Evolutionary conservation across 2,113 vertebrate genomes (phyloP).

Genomic region (Macrotis lagotis): DNA sequence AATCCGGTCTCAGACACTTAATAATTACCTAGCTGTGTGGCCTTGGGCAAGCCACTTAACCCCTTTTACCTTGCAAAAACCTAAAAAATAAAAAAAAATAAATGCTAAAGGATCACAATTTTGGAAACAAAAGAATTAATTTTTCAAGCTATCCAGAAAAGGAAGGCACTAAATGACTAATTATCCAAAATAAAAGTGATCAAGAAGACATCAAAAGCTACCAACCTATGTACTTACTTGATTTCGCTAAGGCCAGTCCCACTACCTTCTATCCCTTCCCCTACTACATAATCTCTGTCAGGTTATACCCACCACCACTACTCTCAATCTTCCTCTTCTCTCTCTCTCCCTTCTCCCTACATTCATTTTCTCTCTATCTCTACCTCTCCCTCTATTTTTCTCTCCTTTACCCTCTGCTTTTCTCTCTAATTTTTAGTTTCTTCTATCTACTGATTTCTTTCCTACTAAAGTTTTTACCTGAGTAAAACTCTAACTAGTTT

Average conservation of each 20-base stretch:
- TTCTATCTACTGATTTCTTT: neutral
- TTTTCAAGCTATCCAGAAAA: neutral
- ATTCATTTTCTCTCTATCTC: no score
- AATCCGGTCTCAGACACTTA: no score
- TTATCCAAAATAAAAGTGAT: neutral
- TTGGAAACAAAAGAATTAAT: neutral
- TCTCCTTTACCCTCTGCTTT: neutral
- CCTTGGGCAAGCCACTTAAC: no score
- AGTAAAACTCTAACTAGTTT: no score
- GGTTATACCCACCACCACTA: neutral
- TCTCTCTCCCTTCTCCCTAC: no score
- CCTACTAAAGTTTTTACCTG: no score
- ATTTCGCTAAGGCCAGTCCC: neutral
- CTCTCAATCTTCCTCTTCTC: neutral
- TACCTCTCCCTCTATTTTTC: neutral
- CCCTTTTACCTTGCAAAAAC: no score
- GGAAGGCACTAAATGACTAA: neutral
- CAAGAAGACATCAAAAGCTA: neutral
- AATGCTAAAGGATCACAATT: neutral
- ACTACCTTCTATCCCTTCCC: neutral
- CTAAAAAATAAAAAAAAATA: no score
- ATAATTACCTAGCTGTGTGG: no score
- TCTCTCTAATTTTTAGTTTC: neutral
- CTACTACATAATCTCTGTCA: neutral
- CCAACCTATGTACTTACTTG: neutral